A percentile compares a stretch with the other conserved stretches of the same genome.
phyloP scores from a whole-genome alignment of 2,113 vertebrate species.

The Aegypius monachus region DNA sequence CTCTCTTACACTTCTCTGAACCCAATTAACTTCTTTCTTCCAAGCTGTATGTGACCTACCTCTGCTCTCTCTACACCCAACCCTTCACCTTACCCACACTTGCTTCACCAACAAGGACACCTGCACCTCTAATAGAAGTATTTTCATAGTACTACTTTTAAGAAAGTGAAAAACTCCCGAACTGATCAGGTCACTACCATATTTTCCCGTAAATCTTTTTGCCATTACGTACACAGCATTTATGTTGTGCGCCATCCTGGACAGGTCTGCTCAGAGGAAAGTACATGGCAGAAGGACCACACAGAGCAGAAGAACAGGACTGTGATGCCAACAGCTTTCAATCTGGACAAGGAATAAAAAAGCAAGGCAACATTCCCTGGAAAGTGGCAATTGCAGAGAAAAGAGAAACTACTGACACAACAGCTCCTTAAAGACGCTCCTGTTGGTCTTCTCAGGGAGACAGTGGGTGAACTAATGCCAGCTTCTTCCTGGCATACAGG shows the following conservation, averaged over 20 bases:
- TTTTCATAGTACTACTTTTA: background rate
- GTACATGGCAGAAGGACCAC: fast-evolving
- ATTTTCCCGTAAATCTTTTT: background rate
- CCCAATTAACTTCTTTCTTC: background rate
- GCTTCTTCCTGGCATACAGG: background rate
- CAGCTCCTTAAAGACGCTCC: background rate
- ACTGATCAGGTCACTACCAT: background rate
- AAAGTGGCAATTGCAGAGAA: background rate
- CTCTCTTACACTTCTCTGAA: background rate
- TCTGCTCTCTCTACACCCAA: background rate
- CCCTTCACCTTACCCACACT: background rate
- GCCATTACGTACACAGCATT: background rate
- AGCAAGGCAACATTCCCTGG: background rate
- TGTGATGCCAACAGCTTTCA: background rate
- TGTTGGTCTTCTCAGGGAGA: background rate
- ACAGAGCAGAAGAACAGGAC: background rate
- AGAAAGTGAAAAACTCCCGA: background rate
- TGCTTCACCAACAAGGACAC: background rate
- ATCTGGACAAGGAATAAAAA: background rate
- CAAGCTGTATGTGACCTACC: background rate
- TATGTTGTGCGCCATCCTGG: too few species aligned
- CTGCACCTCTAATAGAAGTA: background rate
- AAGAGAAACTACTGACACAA: background rate
- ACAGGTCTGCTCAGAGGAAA: background rate
- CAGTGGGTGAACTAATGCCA: background rate